Base-by-base conservation (phyloP, 1,140 invertebrate species). In the Protaetia brevitarsis region DNA sequence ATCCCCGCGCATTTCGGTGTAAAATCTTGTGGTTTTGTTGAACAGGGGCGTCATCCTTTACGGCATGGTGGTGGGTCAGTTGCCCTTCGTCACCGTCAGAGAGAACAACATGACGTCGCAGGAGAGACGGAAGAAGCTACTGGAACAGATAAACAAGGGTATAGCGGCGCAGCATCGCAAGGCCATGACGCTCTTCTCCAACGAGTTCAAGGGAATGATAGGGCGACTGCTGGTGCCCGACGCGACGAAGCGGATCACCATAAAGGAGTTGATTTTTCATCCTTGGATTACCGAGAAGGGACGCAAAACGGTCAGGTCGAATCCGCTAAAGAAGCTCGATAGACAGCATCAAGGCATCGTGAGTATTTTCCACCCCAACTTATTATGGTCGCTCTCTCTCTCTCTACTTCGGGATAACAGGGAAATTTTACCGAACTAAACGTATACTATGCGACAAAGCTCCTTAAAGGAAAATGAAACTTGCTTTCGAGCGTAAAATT, bases 1-100 rank as follows among this genome's bases (percentile, higher is more conserved):
- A 6, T 19, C 41, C 29, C 23, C 29, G 29, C 29, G n/a, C 60
- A 19, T 34, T 34, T 30, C 31, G 27, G 26, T 26, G 29, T 26
- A 31, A 36, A 23, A 19, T 34, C 36, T 34, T 34, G 3, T 31
- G 59, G 66, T 41, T 65, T 8, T 73, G 63, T 70, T 69, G 77
- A 77, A 10, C 79, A 88, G 87, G 27, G 87, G 88, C 56, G 84
- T 89, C 41, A 85, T 88, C 59, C 80, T 88, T 65, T 89, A 87
- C 78, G 85, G 83, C 28, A 88, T 88, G 86, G 80, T 85, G 64
- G 81, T 86, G 1, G 88, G 89, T 30, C 82, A 83, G 63, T 76
- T 90, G 67, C 89, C 88, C 16, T 90, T 90, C 74, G 78, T 83
- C 19, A 82, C 79, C 27, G 76, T 76, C 56, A 68, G 75, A 0